Conservation (phyloP, 1,140 invertebrate species). For the Eriosoma lanigerum region DNA sequence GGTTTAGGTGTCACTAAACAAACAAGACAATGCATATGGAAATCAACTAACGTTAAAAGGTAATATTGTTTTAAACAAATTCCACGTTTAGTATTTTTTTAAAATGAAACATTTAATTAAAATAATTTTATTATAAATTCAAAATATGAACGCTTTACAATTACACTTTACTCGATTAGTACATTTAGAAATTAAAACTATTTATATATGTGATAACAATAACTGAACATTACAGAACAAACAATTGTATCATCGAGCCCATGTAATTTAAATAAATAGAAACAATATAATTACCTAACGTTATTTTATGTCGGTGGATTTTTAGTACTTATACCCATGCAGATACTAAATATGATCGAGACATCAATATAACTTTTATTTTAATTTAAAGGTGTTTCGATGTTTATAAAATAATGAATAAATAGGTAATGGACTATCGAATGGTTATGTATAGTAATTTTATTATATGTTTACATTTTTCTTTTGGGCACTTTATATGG, state of each 20-base stretch:
- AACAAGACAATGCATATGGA: constrained; percentile 59
- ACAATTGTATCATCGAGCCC: too few species aligned
- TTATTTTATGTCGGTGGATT: not conserved
- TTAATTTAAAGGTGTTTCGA: constrained; percentile 8
- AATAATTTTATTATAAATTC: too few species aligned
- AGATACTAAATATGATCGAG: too few species aligned
- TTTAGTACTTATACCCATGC: not conserved
- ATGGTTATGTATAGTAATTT: constrained; percentile 16
- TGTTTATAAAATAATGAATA: not conserved
- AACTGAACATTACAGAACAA: too few species aligned
- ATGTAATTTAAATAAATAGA: too few species aligned
- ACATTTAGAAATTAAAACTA: too few species aligned
- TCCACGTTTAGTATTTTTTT: too few species aligned
- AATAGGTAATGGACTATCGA: not conserved
- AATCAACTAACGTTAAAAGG: constrained; percentile 14
- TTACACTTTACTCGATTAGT: too few species aligned
- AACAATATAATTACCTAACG: not conserved
- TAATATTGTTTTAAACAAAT: not conserved
- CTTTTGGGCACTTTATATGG: not conserved
- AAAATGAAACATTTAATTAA: too few species aligned
- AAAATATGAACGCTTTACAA: too few species aligned
- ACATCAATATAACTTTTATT: not conserved
- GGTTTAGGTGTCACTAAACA: constrained; percentile 64
- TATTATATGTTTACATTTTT: constrained; percentile 45
- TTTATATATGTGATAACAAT: too few species aligned